These are phyloP conservation scores for Gasterosteus nipponicus DNA, from an alignment of 2,113 vertebrate species.

Conservation along the genomic window DNA sequence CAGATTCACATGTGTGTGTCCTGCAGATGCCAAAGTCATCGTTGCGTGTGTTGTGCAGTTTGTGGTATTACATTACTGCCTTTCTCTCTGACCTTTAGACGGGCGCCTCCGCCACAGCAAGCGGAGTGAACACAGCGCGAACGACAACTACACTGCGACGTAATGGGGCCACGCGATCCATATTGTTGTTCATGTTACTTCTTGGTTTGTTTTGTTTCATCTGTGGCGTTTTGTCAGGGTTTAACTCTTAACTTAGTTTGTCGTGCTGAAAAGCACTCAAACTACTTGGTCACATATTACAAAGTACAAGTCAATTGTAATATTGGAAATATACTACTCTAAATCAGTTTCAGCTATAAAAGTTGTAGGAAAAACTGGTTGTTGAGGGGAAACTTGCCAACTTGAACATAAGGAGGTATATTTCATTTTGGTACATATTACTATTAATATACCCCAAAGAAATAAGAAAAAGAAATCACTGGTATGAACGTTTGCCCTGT, in stretches of 20 bases:
- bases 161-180: not conserved
- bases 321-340: not conserved
- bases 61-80: slow-evolving; percentile 21
- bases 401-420: not conserved
- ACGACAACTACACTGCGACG: not conserved
- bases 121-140: not conserved
- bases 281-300: not conserved
- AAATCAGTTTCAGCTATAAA: no score
- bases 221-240: no score
- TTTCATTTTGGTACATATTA: no score
- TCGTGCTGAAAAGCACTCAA: not conserved
- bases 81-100: slow-evolving; percentile 50
- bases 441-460: no score
- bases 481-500: no score
- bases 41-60: not conserved
- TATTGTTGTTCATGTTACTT: not conserved
- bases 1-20: not conserved
- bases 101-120: not conserved
- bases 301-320: not conserved
- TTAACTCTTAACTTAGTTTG: no score
- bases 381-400: not conserved
- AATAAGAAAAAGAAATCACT: no score
- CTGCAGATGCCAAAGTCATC: not conserved
- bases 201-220: no score
- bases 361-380: no score